A percentile compares a stretch with the other conserved stretches of the same genome.
Evolutionary conservation across 2,888 invertebrate species (phyloP).

Genomic region (Blomia tropicalis): DNA sequence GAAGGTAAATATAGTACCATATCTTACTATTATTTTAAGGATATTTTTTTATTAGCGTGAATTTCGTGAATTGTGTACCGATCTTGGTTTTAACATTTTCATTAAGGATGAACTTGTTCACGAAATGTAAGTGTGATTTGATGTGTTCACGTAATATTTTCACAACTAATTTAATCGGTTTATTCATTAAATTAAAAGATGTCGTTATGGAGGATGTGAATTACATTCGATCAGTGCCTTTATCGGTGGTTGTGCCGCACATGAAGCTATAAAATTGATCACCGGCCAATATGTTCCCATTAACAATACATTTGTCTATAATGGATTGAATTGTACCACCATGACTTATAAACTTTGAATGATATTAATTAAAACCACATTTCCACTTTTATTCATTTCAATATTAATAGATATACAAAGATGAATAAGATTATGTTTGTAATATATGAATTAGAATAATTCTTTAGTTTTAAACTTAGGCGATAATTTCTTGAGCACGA

Average conservation of each 20-base stretch:
- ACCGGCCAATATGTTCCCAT: slow-evolving; percentile 91
- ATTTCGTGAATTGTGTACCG: slow-evolving; percentile 41
- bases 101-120: slow-evolving; percentile 83
- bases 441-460: background rate
- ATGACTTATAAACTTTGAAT: slow-evolving; percentile 58
- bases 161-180: background rate
- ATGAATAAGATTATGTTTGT: too few species aligned
- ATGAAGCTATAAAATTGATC: slow-evolving; percentile 85
- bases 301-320: slow-evolving; percentile 85
- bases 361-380: too few species aligned
- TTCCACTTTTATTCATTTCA: too few species aligned
- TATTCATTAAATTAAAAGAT: background rate
- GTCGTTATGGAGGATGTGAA: slow-evolving; percentile 84
- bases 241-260: slow-evolving; percentile 79
- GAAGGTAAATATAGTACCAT: slow-evolving; percentile 40
- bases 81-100: slow-evolving; percentile 62
- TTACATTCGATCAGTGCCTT: slow-evolving; percentile 84
- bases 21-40: background rate
- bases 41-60: slow-evolving; percentile 23
- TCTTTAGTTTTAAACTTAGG: background rate
- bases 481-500: slow-evolving; percentile 52
- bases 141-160: background rate
- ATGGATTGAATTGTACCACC: slow-evolving; percentile 73
- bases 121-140: slow-evolving; percentile 48
- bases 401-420: slow-evolving; percentile 25